Conservation (phyloP, 2,113 vertebrate species). For the Albula goreensis region DNA sequence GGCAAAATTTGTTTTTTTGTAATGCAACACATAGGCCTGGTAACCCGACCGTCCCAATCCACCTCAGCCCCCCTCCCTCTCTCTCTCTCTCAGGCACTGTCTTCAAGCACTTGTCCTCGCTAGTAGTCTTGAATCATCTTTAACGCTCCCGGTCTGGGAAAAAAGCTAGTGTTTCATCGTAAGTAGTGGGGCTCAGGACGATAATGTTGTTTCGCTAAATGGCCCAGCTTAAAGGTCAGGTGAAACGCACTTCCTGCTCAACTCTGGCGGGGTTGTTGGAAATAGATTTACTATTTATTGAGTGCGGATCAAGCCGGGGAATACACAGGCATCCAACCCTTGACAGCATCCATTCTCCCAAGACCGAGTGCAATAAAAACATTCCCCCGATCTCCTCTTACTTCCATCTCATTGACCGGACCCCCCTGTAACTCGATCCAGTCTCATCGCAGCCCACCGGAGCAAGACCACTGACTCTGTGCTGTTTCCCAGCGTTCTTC, state of each 20-base stretch:
- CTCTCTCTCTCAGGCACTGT: slow-evolving; percentile 51
- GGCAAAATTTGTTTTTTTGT: slow-evolving; percentile 77
- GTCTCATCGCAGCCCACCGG: neutral
- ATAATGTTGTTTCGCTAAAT: slow-evolving; percentile 72
- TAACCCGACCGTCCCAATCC: slow-evolving; percentile 66
- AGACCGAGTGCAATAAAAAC: slow-evolving; percentile 1
- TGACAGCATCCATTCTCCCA: slow-evolving; percentile 7
- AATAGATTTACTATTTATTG: slow-evolving; percentile 62
- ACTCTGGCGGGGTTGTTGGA: slow-evolving; percentile 31
- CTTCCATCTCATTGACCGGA: slow-evolving; percentile 26
- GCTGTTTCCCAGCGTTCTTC: neutral
- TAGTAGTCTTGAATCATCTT: slow-evolving; percentile 67
- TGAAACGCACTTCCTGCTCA: slow-evolving; percentile 32
- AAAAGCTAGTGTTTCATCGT: slow-evolving; percentile 70
- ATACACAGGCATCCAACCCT: slow-evolving; percentile 47
- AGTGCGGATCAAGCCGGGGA: slow-evolving; percentile 46
- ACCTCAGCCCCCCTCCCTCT: neutral
- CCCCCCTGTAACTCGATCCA: slow-evolving; percentile 4
- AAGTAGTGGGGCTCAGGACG: slow-evolving; percentile 66
- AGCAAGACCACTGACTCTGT: neutral
- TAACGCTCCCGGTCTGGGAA: slow-evolving; percentile 59
- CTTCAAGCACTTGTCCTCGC: slow-evolving; percentile 50
- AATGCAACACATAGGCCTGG: slow-evolving; percentile 71
- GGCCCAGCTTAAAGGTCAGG: slow-evolving; percentile 68
- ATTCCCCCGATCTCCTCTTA: slow-evolving; percentile 7